A percentile compares a stretch with the other conserved stretches of the same genome.
phyloP scores from a whole-genome alignment of 2,797 vertebrate genomes.

The Sparus aurata region DNA sequence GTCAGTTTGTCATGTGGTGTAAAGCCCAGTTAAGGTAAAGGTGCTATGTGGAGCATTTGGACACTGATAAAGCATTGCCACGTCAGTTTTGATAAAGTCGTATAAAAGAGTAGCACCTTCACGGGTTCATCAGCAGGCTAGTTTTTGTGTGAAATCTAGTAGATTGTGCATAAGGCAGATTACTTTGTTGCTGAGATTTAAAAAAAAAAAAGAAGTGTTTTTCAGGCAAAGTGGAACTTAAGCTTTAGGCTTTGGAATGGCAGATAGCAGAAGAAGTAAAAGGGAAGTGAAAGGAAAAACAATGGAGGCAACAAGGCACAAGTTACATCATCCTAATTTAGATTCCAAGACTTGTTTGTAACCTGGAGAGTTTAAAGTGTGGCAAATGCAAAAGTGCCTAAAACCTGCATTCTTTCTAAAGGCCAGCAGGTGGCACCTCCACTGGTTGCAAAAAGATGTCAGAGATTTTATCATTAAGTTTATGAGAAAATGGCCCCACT shows the following conservation, averaged over 20 bases:
- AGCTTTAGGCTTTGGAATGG: neutral
- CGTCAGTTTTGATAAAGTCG: conserved; percentile 2
- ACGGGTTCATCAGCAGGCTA: conserved; percentile 23
- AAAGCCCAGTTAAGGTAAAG: conserved; percentile 10
- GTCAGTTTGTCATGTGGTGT: conserved; percentile 8
- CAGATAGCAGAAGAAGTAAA: conserved; percentile 5
- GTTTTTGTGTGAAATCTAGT: conserved; percentile 6
- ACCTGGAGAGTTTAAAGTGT: neutral
- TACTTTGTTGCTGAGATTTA: neutral
- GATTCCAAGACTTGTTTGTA: neutral
- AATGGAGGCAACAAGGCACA: neutral
- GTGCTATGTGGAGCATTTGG: neutral
- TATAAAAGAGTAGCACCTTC: conserved; percentile 2
- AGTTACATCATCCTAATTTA: neutral
- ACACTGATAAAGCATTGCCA: conserved; percentile 16
- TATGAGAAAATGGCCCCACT: too few relatives aligned
- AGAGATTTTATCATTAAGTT: too few relatives aligned
- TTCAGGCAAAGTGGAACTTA: neutral
- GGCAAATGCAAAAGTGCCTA: too few relatives aligned
- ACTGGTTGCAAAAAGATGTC: too few relatives aligned
- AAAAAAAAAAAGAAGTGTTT: neutral
- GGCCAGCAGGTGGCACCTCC: too few relatives aligned
- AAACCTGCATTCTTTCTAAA: too few relatives aligned
- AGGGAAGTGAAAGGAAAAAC: conserved; percentile 34
- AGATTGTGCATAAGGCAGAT: neutral